Conservation (phyloP, 2,797 vertebrate species). For the Threskiornis aethiopicus region DNA sequence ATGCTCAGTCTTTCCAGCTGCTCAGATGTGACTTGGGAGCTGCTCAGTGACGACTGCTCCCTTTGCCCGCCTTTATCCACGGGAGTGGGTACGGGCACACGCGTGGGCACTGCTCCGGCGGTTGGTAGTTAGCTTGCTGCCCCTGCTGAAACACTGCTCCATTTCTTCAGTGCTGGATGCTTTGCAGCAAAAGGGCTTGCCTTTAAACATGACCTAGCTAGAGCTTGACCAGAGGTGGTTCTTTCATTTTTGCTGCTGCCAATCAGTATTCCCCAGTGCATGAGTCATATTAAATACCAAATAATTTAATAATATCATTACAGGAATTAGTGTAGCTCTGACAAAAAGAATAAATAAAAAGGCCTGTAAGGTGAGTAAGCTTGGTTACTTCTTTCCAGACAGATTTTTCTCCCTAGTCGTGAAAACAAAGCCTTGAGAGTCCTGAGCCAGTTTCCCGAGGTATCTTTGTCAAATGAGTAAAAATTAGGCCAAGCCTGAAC, state of each 20-base stretch:
- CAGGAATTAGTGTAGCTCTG: not conserved
- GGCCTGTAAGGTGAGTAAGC: not conserved
- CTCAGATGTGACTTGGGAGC: not conserved
- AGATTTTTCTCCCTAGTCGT: not conserved
- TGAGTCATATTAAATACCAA: not conserved
- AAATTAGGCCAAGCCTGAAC: not conserved
- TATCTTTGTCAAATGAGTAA: not conserved
- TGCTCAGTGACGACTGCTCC: not conserved
- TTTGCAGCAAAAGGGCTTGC: not conserved
- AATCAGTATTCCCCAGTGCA: not conserved
- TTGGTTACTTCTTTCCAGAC: not conserved
- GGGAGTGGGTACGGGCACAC: not conserved
- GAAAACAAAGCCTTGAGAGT: not conserved
- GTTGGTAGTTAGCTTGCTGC: not conserved
- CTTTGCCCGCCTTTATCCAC: not conserved
- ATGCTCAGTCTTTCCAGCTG: not conserved
- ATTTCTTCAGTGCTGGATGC: not conserved
- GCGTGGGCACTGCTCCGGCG: fast-evolving
- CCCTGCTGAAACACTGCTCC: not conserved
- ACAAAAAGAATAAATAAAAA: not conserved
- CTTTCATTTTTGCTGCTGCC: not conserved
- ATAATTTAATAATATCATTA: not conserved
- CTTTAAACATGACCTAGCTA: not conserved
- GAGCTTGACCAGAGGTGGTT: not conserved
- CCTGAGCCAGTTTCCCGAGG: not conserved